Conservation (phyloP, 1,140 invertebrate species). For the Vollenhovia emeryi region DNA sequence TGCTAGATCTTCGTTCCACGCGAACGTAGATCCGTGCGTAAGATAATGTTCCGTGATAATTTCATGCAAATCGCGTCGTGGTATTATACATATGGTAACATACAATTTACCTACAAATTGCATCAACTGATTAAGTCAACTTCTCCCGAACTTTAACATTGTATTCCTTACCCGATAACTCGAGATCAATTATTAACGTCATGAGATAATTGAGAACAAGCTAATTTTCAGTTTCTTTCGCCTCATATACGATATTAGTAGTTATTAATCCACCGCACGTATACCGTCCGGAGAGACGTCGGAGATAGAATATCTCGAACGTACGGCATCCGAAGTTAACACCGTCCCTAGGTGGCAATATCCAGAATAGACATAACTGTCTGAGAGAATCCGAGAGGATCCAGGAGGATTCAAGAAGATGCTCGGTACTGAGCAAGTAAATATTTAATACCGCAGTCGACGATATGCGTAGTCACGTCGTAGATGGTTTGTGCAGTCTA, state of each 20-base stretch:
- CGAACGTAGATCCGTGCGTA: neutral
- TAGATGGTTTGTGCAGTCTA: slow-evolving; percentile 42
- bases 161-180: neutral
- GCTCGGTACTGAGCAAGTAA: slow-evolving; percentile 58
- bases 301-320: slow-evolving; percentile 36
- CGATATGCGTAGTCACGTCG: slow-evolving; percentile 18
- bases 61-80: neutral
- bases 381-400: slow-evolving; percentile 46
- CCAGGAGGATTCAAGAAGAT: slow-evolving; percentile 56
- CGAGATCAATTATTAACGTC: neutral
- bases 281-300: neutral
- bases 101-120: neutral
- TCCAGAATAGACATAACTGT: slow-evolving; percentile 56
- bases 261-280: slow-evolving; percentile 1
- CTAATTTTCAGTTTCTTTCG: neutral
- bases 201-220: neutral
- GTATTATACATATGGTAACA: neutral
- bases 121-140: neutral
- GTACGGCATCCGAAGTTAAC: slow-evolving; percentile 44
- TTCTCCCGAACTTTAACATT: neutral
- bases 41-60: no score
- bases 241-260: neutral
- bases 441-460: slow-evolving; percentile 60
- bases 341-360: slow-evolving; percentile 49
- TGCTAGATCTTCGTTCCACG: slow-evolving; percentile 12